Conservation (phyloP, 2,888 invertebrate genomes). For the Chironomus riparius region DNA sequence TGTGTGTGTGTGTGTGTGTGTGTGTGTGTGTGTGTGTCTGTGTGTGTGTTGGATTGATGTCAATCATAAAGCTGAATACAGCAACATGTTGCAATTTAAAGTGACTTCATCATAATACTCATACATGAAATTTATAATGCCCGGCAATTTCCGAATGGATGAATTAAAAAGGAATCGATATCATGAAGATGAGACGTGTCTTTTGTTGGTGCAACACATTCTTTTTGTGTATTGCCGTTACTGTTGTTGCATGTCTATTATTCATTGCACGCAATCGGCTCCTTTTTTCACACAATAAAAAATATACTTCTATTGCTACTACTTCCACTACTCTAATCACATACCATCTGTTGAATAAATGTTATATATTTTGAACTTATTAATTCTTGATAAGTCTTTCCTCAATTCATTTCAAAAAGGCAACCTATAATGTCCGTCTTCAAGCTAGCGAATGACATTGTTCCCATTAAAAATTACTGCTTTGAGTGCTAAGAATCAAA, state of each 20-base stretch:
- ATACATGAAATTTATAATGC: not conserved
- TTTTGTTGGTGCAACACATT: not conserved
- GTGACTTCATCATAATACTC: not conserved
- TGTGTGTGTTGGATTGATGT: not conserved
- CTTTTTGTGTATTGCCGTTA: not conserved
- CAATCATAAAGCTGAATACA: not conserved
- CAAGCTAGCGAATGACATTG: no score
- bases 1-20: no score
- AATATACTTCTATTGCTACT: not conserved
- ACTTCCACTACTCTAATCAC: not conserved
- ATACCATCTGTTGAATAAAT: constrained; percentile 21
- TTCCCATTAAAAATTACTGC: not conserved
- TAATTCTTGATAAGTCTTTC: constrained; percentile 15
- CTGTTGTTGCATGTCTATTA: constrained; percentile 9
- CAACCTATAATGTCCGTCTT: not conserved
- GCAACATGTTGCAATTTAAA: not conserved
- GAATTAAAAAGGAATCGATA: not conserved
- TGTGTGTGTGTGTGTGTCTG: no score
- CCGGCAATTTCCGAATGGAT: not conserved
- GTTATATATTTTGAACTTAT: not conserved
- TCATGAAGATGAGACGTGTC: not conserved
- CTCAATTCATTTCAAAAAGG: not conserved
- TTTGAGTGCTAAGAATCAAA: constrained; percentile 11
- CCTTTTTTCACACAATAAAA: constrained; percentile 2
- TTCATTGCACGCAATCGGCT: constrained; percentile 16